A percentile compares a stretch with the other conserved stretches of the same genome.
These are phyloP conservation scores for Uria aalge DNA, from an alignment of 2,113 vertebrate species.

Conservation along the genomic window DNA sequence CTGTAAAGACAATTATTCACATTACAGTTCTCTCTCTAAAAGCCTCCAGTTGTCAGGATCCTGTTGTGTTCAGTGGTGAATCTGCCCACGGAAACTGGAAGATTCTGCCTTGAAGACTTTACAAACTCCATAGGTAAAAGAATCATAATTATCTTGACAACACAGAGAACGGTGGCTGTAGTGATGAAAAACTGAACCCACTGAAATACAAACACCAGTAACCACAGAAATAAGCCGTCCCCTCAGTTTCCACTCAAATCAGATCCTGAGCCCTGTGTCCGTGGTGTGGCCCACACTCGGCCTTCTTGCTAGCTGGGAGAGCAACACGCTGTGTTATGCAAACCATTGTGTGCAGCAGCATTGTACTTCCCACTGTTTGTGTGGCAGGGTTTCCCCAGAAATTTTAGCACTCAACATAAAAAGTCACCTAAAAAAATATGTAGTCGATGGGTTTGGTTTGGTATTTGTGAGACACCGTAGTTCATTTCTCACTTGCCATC, in stretches of 20 bases:
- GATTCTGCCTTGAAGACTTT: neutral
- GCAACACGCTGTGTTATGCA: fast-evolving
- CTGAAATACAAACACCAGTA: neutral
- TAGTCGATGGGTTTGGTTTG: neutral
- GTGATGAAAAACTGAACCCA: neutral
- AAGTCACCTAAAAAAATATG: neutral
- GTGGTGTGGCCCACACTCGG: neutral
- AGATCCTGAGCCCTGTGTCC: neutral
- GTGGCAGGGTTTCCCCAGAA: neutral
- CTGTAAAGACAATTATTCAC: neutral
- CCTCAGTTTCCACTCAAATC: neutral
- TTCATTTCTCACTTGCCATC: neutral
- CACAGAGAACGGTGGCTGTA: neutral
- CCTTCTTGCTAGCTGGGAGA: neutral
- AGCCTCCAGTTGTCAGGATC: neutral
- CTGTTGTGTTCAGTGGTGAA: neutral
- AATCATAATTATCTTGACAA: neutral
- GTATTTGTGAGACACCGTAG: neutral
- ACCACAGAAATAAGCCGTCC: neutral
- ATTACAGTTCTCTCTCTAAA: neutral
- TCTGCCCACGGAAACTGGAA: neutral
- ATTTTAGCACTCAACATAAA: neutral
- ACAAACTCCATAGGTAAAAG: neutral
- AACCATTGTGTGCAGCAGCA: neutral
- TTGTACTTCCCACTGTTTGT: fast-evolving